A percentile compares a stretch with the other conserved stretches of the same genome.
Conservation (phyloP, 2,113 vertebrate species). For the Equus przewalskii region DNA sequence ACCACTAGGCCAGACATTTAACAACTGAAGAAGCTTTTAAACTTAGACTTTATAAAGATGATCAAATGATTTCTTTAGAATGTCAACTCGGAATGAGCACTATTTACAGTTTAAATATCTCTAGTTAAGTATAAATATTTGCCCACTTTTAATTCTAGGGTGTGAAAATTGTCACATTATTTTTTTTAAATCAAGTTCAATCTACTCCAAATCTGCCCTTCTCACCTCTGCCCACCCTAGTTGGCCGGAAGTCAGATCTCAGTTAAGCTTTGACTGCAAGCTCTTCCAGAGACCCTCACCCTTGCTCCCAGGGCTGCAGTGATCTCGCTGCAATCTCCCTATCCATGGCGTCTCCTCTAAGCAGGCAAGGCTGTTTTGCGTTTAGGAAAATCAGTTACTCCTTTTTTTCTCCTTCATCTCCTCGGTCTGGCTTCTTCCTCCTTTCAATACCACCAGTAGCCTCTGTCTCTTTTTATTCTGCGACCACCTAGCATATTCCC, state of each 20-base stretch:
- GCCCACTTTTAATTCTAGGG: not conserved
- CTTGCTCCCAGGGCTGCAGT: not conserved
- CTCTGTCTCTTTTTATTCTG: not conserved
- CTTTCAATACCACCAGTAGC: not conserved
- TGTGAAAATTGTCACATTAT: not conserved
- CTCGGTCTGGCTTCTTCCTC: not conserved
- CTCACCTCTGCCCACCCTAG: not conserved
- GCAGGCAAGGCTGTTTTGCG: not conserved
- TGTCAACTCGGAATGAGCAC: not conserved
- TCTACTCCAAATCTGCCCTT: not conserved
- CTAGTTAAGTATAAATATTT: not conserved
- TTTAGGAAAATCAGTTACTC: not conserved
- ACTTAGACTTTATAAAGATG: not conserved
- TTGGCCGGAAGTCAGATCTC: not conserved
- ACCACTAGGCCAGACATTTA: not conserved
- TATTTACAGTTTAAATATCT: not conserved
- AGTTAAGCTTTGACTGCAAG: not conserved
- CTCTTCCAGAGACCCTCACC: not conserved
- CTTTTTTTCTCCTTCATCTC: not conserved
- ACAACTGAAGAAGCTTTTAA: slow-evolving; percentile 3
- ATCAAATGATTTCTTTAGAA: not conserved
- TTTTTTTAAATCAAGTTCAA: not conserved
- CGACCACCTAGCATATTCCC: not conserved
- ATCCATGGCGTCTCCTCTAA: not conserved
- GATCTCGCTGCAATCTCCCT: not conserved